Base-by-base conservation (phyloP, 2,888 invertebrate genomes). In the Mantis religiosa region DNA sequence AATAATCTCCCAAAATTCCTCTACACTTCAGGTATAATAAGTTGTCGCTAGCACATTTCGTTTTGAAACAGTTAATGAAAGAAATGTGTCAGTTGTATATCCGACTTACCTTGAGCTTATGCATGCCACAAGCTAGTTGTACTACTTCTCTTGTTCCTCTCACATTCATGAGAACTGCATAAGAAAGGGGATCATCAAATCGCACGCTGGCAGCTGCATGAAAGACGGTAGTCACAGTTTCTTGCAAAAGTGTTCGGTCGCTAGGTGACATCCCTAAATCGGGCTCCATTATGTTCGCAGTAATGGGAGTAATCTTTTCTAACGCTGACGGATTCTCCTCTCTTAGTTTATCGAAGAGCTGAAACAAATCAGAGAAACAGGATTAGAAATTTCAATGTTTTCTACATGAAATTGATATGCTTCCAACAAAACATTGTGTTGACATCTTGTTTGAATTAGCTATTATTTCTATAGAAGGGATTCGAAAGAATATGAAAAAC, bases 141-240 rank as follows among this genome's bases (percentile, higher is more conserved):
- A 95, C 93, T 1, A 96, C 91, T 91, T 97, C 96, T 83, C 95
- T 93, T 0, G 96, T 95, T 0, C 96, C 96, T 87, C 95, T 93
- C 0, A 96, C 94, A 89, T 97, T 97, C 90, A 95, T 91, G 6
- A 95, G 92, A 0, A 95, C 94, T 0, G 97, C 96, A 83, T 94
- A 94, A 90, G 94, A 95, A 3, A 98, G 92, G 0, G 95, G 94
- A 92, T 98, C 98, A 91, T 98, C 97, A 92, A 98, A 89, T 30
- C 88, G 94, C 3, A 97, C 96, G 85, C 97, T 97, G 0, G 97
- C 97, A 3, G 97, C 97, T 4, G 95, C 96, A 91, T 97, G 97
- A 92, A 96, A 97, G 2, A 97, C 94, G 1, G 97, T 93, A 30
- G 95, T 94, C 0, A 97, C 95, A 90, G 95, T 94, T 6, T 95